A percentile compares a stretch with the other conserved stretches of the same genome.
Evolutionary conservation across 2,888 invertebrate species (phyloP).

Genomic region (Amorpha juglandis): DNA sequence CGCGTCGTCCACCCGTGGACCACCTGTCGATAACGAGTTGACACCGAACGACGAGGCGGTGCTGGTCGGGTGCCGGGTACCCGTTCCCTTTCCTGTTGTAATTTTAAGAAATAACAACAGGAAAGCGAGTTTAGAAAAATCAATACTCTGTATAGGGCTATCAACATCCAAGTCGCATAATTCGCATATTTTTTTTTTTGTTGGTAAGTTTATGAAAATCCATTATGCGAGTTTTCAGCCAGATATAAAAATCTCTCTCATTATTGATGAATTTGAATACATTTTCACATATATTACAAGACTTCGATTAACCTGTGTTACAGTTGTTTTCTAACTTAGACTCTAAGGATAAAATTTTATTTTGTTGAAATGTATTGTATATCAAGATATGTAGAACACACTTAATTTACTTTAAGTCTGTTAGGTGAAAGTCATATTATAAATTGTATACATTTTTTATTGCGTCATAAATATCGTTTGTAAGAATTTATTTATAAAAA

Average conservation of each 20-base stretch:
- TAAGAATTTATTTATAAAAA: slow-evolving; percentile 18
- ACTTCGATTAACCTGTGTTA: neutral
- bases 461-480: slow-evolving; percentile 4
- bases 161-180: neutral
- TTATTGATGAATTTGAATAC: neutral
- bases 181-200: neutral
- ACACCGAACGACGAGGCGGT: too few relatives aligned
- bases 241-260: slow-evolving; percentile 9
- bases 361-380: slow-evolving; percentile 21
- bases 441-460: slow-evolving; percentile 14
- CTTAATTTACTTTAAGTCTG: slow-evolving; percentile 12
- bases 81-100: too few relatives aligned
- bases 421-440: slow-evolving; percentile 10
- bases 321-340: slow-evolving; percentile 4
- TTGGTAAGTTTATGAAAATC: neutral
- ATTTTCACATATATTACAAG: neutral
- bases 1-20: too few relatives aligned
- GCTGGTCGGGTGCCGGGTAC: too few relatives aligned
- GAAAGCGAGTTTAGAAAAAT: slow-evolving; percentile 23
- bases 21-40: too few relatives aligned
- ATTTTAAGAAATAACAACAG: slow-evolving; percentile 25
- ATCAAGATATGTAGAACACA: slow-evolving; percentile 19
- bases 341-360: slow-evolving; percentile 12
- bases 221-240: neutral
- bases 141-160: slow-evolving; percentile 4